A percentile compares a stretch with the other conserved stretches of the same genome.
Conservation (phyloP, 2,888 invertebrate species). For the Nomada flava region DNA sequence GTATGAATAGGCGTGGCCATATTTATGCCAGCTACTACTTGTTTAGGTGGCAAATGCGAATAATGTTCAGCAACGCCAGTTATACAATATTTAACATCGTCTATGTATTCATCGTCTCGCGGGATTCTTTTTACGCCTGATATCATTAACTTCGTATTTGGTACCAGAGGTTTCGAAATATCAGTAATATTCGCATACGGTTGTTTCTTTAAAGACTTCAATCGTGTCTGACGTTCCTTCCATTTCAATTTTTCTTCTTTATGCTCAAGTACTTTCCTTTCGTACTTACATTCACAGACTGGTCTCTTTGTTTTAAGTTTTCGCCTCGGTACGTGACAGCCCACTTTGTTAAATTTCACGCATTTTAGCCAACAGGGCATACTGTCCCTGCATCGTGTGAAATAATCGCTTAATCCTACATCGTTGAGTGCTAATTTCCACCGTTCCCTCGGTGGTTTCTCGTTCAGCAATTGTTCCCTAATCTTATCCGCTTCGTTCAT, state of each 20-base stretch:
- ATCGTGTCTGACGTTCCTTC: conserved; percentile 65
- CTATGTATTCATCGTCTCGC: conserved; percentile 56
- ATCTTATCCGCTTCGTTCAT: conserved; percentile 29
- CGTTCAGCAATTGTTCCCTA: conserved; percentile 36
- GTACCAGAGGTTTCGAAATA: conserved; percentile 68
- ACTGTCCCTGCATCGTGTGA: conserved; percentile 62
- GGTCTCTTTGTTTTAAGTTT: conserved; percentile 72
- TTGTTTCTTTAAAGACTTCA: conserved; percentile 71
- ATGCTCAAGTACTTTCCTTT: conserved; percentile 74
- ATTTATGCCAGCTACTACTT: conserved; percentile 68
- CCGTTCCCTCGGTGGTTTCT: conserved; percentile 50
- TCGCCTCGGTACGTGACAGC: conserved; percentile 31
- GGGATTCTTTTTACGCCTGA: conserved; percentile 68
- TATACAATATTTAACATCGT: conserved; percentile 70
- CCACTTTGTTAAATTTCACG: conserved; percentile 57
- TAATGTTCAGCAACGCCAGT: conserved; percentile 70
- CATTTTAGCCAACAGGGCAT: conserved; percentile 73
- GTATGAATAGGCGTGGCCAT: conserved; percentile 75
- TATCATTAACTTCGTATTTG: conserved; percentile 72
- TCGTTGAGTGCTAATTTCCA: conserved; percentile 69
- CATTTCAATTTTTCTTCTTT: conserved; percentile 72
- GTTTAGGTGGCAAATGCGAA: conserved; percentile 59
- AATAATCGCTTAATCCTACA: conserved; percentile 70
- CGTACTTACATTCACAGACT: conserved; percentile 79
- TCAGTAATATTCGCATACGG: conserved; percentile 62